These are phyloP conservation scores for Drosophila paranaensis DNA, from an alignment of 2,888 invertebrate species.

Conservation along the genomic window DNA sequence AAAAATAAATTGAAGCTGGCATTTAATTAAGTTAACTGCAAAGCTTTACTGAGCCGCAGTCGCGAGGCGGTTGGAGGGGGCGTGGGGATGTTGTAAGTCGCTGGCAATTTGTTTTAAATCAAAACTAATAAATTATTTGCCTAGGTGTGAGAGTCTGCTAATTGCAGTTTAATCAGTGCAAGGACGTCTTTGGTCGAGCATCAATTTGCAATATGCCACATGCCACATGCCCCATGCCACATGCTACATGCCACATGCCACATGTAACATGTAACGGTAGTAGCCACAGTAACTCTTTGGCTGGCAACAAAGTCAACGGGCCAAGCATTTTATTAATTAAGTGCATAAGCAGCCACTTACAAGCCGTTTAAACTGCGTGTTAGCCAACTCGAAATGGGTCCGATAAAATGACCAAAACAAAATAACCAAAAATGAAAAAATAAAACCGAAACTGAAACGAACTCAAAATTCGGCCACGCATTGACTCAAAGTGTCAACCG, in stretches of 20 bases:
- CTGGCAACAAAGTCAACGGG: conserved; percentile 70
- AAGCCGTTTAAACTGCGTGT: conserved; percentile 75
- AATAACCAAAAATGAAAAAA: not conserved
- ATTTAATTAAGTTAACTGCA: conserved; percentile 76
- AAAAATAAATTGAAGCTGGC: conserved; percentile 78
- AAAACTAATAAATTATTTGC: conserved; percentile 52
- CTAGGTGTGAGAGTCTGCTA: conserved; percentile 41
- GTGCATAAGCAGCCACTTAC: conserved; percentile 79
- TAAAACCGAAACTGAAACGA: conserved; percentile 24
- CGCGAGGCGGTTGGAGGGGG: no score
- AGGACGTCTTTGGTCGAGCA: conserved; percentile 54
- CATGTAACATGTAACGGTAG: conserved; percentile 6
- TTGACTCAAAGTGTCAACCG: conserved; percentile 53
- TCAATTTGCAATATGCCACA: conserved; percentile 46
- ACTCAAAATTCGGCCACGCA: conserved; percentile 29
- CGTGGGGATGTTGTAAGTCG: conserved; percentile 12
- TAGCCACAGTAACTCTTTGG: conserved; percentile 27
- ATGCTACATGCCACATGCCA: conserved; percentile 6
- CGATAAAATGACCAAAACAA: conserved; percentile 61
- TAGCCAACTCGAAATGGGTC: conserved; percentile 75
- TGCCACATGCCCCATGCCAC: no score
- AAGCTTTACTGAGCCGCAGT: not conserved
- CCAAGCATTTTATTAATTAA: conserved; percentile 72
- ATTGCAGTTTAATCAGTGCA: conserved; percentile 68
- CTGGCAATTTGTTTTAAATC: conserved; percentile 59